Evolutionary conservation across 2,113 vertebrate species (phyloP).

Genomic region (Crocuta crocuta): DNA sequence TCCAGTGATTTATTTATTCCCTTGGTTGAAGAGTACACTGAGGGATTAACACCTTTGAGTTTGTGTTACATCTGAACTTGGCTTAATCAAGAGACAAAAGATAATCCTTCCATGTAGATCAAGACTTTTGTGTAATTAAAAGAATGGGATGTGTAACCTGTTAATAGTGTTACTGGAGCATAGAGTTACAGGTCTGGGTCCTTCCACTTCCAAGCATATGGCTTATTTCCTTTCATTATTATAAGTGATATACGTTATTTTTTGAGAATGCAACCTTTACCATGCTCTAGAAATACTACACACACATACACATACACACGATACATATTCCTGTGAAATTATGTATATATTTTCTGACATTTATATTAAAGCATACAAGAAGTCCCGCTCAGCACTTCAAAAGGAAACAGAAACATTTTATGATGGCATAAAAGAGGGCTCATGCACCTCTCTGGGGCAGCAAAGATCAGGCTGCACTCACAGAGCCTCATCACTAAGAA

Average conservation of each 20-base stretch:
- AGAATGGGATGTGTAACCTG: background rate
- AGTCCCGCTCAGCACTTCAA: background rate
- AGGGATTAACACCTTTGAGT: background rate
- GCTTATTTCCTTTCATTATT: background rate
- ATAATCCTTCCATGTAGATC: background rate
- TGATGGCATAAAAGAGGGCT: background rate
- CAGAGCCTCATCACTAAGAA: background rate
- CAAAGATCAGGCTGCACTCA: background rate
- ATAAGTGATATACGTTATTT: background rate
- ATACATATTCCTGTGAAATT: background rate
- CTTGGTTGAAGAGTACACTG: background rate
- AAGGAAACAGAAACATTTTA: background rate
- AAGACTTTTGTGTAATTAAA: background rate
- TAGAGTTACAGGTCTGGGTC: background rate
- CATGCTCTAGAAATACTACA: background rate
- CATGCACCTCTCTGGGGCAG: rapidly evolving
- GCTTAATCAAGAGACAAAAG: background rate
- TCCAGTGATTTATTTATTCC: background rate
- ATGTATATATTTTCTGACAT: background rate
- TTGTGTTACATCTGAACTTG: background rate
- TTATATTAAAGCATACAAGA: background rate
- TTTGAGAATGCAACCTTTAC: background rate
- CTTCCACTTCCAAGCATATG: background rate
- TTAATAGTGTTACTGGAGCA: background rate
- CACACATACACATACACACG: background rate